These are phyloP conservation scores for Propithecus deckenii DNA, from an alignment of 2,797 vertebrate species.

Conservation along the genomic window DNA sequence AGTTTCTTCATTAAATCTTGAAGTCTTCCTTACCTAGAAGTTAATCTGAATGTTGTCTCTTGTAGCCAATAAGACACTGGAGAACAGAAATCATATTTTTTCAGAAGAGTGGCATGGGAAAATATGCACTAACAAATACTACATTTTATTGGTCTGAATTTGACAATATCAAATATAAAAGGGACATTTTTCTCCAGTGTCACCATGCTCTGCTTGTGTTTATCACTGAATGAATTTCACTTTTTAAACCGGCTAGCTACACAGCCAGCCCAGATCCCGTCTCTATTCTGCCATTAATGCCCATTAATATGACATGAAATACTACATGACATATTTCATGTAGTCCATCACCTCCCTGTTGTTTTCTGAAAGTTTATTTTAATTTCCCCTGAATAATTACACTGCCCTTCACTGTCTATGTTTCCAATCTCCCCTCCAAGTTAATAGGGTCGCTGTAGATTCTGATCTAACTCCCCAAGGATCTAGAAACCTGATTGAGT, in stretches of 20 bases:
- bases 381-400: not conserved
- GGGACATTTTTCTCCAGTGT: not conserved
- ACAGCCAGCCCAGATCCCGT: not conserved
- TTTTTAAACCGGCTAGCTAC: not conserved
- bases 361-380: not conserved
- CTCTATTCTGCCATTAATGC: not conserved
- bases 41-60: not conserved
- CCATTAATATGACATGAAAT: not conserved
- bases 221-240: not conserved
- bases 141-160: not conserved
- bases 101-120: not conserved
- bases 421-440: not conserved
- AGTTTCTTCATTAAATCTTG: not conserved
- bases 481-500: slow-evolving; percentile 44
- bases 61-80: not conserved
- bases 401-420: not conserved
- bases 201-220: not conserved
- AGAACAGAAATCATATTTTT: slow-evolving; percentile 16
- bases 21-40: not conserved
- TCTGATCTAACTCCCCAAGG: not conserved
- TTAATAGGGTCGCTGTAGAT: not conserved
- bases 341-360: not conserved
- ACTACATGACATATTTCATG: not conserved
- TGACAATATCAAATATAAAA: not conserved
- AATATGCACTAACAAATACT: not conserved